phyloP scores from a whole-genome alignment of 2,113 vertebrate species.

The Romanogobio albipinnatus region DNA sequence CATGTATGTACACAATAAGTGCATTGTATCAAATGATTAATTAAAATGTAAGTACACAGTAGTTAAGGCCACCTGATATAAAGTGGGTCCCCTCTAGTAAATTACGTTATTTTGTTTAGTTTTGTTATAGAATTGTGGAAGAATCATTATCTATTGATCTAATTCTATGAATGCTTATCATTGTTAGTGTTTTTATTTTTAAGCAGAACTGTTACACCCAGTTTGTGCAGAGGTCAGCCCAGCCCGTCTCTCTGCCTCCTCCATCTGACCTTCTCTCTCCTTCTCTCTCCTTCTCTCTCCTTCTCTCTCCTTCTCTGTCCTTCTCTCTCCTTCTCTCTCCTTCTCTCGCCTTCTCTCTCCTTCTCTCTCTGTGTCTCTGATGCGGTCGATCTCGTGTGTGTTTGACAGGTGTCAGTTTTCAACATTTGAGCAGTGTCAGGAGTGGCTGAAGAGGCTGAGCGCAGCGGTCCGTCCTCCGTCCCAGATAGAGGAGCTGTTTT shows the following conservation, averaged over 20 bases:
- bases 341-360: neutral
- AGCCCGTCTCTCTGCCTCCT: neutral
- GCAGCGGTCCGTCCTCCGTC: conserved; percentile 84
- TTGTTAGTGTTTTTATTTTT: neutral
- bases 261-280: neutral
- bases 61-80: too few relatives aligned
- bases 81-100: too few relatives aligned
- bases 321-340: neutral
- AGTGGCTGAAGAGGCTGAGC: conserved; percentile 92
- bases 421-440: conserved; percentile 97
- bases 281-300: too few relatives aligned
- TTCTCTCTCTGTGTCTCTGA: neutral
- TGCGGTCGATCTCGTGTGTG: neutral
- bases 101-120: too few relatives aligned
- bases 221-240: neutral
- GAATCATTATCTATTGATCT: too few relatives aligned
- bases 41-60: too few relatives aligned
- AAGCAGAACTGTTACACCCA: neutral
- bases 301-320: neutral
- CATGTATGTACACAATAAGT: too few relatives aligned
- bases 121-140: too few relatives aligned
- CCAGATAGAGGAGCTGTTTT: conserved; percentile 94
- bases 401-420: conserved; percentile 90
- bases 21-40: too few relatives aligned
- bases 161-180: too few relatives aligned